These are phyloP conservation scores for Cyprinus carpio DNA, from an alignment of 2,113 vertebrate genomes.

Conservation along the genomic window DNA sequence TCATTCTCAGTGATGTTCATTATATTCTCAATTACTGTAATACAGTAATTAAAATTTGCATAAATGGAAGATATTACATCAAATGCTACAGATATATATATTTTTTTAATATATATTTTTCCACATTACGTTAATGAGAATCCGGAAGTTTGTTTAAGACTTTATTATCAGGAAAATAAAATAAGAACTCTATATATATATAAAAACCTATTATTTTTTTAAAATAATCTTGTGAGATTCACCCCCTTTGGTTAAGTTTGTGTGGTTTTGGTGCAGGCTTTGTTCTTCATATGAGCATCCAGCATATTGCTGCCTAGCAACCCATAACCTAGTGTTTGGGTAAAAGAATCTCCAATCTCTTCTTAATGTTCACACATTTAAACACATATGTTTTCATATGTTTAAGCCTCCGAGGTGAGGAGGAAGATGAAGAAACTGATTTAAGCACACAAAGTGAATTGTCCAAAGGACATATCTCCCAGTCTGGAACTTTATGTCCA, in stretches of 20 bases:
- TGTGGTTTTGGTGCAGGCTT: not conserved
- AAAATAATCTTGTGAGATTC: not conserved
- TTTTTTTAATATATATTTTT: not conserved
- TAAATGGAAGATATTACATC: not conserved
- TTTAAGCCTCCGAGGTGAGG: not conserved
- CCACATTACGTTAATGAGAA: not conserved
- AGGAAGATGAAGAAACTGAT: not conserved
- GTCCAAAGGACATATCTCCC: not conserved
- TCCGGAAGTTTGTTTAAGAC: not conserved
- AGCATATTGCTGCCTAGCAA: conserved; percentile 63
- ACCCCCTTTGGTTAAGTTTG: no score
- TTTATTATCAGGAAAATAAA: not conserved
- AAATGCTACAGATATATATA: not conserved
- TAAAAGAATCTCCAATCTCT: conserved; percentile 5
- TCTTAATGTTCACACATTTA: conserved; percentile 3
- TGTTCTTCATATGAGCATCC: conserved; percentile 49
- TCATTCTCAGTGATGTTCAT: not conserved
- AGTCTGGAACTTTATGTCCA: conserved; percentile 8
- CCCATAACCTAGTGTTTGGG: conserved; percentile 37
- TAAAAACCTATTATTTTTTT: no score
- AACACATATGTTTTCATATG: not conserved
- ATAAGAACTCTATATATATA: no score
- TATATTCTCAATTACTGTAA: not conserved
- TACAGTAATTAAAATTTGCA: not conserved
- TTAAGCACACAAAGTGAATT: not conserved